A percentile compares a stretch with the other conserved stretches of the same genome.
These are phyloP conservation scores for Numida meleagris DNA, from an alignment of 2,113 vertebrate species.

Conservation along the genomic window DNA sequence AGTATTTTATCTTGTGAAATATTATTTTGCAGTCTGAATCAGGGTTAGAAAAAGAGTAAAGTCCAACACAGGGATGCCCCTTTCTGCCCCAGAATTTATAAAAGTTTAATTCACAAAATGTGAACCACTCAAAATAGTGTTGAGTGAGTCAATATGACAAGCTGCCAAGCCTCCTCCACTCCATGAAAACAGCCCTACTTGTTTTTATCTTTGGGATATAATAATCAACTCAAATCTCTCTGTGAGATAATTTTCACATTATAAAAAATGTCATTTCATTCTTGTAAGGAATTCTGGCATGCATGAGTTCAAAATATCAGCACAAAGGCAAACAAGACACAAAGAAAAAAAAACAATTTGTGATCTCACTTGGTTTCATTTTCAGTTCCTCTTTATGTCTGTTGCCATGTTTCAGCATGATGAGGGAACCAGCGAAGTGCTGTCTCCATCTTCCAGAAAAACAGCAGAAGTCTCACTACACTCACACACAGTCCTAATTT, in stretches of 20 bases:
- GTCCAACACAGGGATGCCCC: rapidly evolving
- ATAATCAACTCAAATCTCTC: background rate
- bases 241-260: background rate
- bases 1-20: background rate
- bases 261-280: background rate
- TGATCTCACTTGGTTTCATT: background rate
- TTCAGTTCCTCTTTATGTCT: background rate
- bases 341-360: background rate
- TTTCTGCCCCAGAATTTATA: background rate
- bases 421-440: background rate
- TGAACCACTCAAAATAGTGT: background rate
- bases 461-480: background rate
- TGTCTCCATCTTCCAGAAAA: background rate
- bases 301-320: background rate
- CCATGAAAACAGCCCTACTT: background rate
- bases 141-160: background rate
- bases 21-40: background rate
- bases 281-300: background rate
- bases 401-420: background rate
- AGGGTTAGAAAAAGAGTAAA: background rate
- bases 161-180: rapidly evolving
- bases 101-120: background rate
- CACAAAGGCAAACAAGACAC: background rate
- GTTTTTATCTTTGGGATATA: background rate
- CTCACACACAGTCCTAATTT: background rate